Conservation (phyloP, 2,888 invertebrate genomes). For the Gerosis bhagava region DNA sequence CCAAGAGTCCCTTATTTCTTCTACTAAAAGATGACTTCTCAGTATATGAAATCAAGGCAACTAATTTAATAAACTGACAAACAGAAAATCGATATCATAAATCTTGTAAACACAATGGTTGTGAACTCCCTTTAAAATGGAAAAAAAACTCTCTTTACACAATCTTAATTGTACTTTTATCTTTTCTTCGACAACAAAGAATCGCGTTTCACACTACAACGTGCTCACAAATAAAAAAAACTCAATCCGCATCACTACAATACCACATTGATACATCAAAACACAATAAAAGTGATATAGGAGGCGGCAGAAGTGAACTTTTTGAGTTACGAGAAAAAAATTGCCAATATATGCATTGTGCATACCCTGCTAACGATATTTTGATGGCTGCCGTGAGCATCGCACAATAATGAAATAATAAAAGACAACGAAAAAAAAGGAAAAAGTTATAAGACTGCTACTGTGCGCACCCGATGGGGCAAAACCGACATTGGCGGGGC, state of each 20-base stretch:
- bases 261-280: conserved; percentile 46
- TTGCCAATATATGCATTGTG: conserved; percentile 64
- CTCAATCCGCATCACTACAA: conserved; percentile 33
- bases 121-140: conserved; percentile 6
- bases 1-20: too few species aligned
- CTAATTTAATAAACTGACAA: conserved; percentile 23
- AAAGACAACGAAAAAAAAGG: conserved; percentile 48
- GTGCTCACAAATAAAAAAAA: conserved; percentile 23
- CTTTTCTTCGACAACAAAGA: conserved; percentile 15
- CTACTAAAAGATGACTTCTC: background rate
- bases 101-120: conserved; percentile 11
- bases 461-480: conserved; percentile 35
- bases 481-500: too few species aligned
- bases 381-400: conserved; percentile 64
- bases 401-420: conserved; percentile 66
- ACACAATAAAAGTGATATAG: conserved; percentile 52
- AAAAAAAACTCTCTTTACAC: conserved; percentile 15
- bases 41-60: background rate
- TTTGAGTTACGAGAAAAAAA: conserved; percentile 74
- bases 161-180: conserved; percentile 19
- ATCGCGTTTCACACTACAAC: conserved; percentile 30
- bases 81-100: conserved; percentile 18
- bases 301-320: conserved; percentile 45
- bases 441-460: conserved; percentile 42
- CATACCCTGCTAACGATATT: conserved; percentile 67